These are phyloP conservation scores for Charanyca ferruginea DNA, from an alignment of 2,888 invertebrate genomes.

Conservation along the genomic window DNA sequence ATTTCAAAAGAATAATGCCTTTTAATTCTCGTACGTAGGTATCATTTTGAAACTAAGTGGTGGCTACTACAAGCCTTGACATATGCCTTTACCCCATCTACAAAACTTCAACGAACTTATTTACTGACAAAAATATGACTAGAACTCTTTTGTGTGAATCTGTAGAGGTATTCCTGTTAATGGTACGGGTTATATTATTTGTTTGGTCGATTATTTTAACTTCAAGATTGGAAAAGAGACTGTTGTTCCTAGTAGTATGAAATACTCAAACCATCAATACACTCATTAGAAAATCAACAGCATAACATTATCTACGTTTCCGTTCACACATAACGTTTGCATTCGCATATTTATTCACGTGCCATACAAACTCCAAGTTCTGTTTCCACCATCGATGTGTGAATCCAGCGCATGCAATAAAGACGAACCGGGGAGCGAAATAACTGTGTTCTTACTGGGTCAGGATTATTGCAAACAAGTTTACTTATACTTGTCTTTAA, in stretches of 20 bases:
- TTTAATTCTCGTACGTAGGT: no score
- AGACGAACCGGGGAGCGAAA: conserved; percentile 23
- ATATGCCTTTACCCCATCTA: no score
- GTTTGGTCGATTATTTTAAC: no score
- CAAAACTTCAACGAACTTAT: no score
- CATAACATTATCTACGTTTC: background rate
- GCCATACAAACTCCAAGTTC: conserved; percentile 19
- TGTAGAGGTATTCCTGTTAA: no score
- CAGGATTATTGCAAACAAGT: conserved; percentile 62
- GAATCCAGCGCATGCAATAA: conserved; percentile 32
- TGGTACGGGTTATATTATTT: no score
- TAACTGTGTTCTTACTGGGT: conserved; percentile 62
- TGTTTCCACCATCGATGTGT: conserved; percentile 34
- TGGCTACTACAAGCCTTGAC: no score
- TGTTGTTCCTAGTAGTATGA: background rate
- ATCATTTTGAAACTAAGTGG: no score
- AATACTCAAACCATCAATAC: background rate
- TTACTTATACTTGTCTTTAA: conserved; percentile 32
- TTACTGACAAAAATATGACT: no score
- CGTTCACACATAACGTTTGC: background rate
- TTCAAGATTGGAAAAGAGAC: background rate
- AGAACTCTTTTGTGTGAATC: no score
- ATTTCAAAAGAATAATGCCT: no score
- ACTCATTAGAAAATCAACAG: conserved; percentile 6
- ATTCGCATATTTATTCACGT: conserved; percentile 34